Percentiles rank a stretch among this genome's conserved stretches.
Evolutionary conservation across 2,113 vertebrate genomes (phyloP).

Genomic region (Protomyctophum bolini): DNA sequence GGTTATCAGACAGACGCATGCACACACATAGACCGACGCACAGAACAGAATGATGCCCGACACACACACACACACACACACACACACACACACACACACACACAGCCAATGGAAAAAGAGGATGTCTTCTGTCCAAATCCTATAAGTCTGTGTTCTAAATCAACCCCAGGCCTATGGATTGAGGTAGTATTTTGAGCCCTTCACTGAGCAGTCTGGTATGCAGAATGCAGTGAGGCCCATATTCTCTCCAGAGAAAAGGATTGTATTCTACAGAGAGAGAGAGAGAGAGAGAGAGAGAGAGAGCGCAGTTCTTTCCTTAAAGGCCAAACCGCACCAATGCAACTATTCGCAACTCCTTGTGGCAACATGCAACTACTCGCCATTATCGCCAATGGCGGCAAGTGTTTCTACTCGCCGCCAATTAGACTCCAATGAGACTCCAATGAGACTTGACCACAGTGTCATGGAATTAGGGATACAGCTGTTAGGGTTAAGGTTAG

Average conservation of each 20-base stretch:
- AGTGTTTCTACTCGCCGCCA: too few relatives aligned
- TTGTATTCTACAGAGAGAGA: too few relatives aligned
- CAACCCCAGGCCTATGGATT: slow-evolving; percentile 3
- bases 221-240: slow-evolving; percentile 20
- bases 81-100: slow-evolving; percentile 23
- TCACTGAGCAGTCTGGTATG: slow-evolving; percentile 40
- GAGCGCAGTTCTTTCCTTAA: too few relatives aligned
- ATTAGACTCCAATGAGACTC: too few relatives aligned
- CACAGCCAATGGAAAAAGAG: slow-evolving; percentile 21
- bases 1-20: slow-evolving; percentile 51
- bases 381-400: too few relatives aligned
- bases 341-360: too few relatives aligned
- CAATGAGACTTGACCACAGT: too few relatives aligned
- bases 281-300: too few relatives aligned
- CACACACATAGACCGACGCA: slow-evolving; percentile 7
- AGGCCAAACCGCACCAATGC: too few relatives aligned
- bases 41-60: neutral
- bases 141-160: slow-evolving; percentile 39
- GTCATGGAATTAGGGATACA: too few relatives aligned
- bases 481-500: too few relatives aligned
- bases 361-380: too few relatives aligned
- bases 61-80: slow-evolving; percentile 31
- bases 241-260: slow-evolving; percentile 18
- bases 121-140: slow-evolving; percentile 10
- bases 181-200: slow-evolving; percentile 32